Percentiles rank a stretch among this genome's conserved stretches.
These are phyloP conservation scores for Boleophthalmus pectinirostris DNA, from an alignment of 2,113 vertebrate genomes.

Conservation along the genomic window DNA sequence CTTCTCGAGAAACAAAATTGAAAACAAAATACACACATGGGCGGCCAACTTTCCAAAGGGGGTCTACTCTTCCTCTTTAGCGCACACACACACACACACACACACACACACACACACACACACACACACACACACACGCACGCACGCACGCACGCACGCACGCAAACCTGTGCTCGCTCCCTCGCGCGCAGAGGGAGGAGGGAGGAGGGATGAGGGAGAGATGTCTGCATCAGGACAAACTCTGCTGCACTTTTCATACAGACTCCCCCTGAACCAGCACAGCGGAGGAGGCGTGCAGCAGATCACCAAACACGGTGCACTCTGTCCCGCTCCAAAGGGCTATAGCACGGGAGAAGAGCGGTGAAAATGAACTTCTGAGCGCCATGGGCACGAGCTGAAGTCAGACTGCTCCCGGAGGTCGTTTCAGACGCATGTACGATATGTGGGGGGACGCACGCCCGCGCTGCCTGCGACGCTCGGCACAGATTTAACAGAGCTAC, in stretches of 20 bases:
- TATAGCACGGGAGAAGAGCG: background rate
- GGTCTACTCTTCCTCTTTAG: background rate
- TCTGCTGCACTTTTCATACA: slow-evolving; percentile 39
- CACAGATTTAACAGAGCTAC: slow-evolving; percentile 35
- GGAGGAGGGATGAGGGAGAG: slow-evolving; percentile 31
- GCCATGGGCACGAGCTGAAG: slow-evolving; percentile 55
- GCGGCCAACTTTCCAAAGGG: background rate
- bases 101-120: background rate
- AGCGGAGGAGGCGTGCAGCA: slow-evolving; percentile 24
- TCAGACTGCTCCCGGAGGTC: slow-evolving; percentile 2
- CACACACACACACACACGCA: too few species aligned
- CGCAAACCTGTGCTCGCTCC: too few species aligned
- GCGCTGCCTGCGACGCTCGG: slow-evolving; percentile 24
- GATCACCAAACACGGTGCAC: slow-evolving; percentile 25
- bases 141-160: background rate
- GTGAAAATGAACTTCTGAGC: slow-evolving; percentile 11
- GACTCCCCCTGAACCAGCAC: slow-evolving; percentile 38
- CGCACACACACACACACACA: background rate
- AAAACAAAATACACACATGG: background rate
- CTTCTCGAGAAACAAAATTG: background rate
- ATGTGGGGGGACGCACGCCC: slow-evolving; percentile 19
- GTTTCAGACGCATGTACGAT: background rate
- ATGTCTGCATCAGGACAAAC: slow-evolving; percentile 48
- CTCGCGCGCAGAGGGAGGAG: background rate
- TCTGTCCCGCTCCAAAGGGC: slow-evolving; percentile 16